Conservation (phyloP, 2,888 invertebrate species). For the Elegia similella region DNA sequence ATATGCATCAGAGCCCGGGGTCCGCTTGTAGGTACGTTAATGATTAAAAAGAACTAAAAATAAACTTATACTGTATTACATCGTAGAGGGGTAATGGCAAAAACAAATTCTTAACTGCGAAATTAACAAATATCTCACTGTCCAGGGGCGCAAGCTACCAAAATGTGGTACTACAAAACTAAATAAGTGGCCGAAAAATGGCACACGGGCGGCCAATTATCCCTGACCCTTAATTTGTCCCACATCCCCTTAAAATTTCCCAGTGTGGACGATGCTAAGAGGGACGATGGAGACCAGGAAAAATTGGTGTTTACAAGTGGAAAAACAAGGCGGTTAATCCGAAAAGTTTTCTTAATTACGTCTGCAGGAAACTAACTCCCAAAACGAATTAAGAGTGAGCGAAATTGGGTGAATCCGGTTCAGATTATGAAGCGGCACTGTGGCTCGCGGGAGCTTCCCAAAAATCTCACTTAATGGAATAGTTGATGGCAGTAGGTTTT, state of each 20-base stretch:
- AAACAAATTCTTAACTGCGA: conserved; percentile 74
- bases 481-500: conserved; percentile 14
- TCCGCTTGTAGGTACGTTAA: too few species aligned
- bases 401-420: conserved; percentile 62
- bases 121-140: conserved; percentile 78
- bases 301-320: conserved; percentile 51
- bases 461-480: conserved; percentile 18
- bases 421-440: conserved; percentile 54
- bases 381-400: conserved; percentile 67
- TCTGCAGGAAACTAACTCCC: conserved; percentile 73
- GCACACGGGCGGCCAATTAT: conserved; percentile 46
- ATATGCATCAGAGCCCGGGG: too few species aligned
- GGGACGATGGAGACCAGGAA: conserved; percentile 37
- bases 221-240: conserved; percentile 34
- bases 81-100: conserved; percentile 24
- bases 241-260: conserved; percentile 21
- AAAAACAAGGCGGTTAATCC: conserved; percentile 75
- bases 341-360: conserved; percentile 78
- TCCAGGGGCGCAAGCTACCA: conserved; percentile 63
- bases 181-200: conserved; percentile 76
- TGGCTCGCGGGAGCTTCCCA: conserved; percentile 12
- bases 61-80: background rate
- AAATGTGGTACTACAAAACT: conserved; percentile 68
- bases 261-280: conserved; percentile 25
- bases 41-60: too few species aligned